These are phyloP conservation scores for Pyrgus malvae DNA, from an alignment of 2,888 invertebrate genomes.

Conservation along the genomic window DNA sequence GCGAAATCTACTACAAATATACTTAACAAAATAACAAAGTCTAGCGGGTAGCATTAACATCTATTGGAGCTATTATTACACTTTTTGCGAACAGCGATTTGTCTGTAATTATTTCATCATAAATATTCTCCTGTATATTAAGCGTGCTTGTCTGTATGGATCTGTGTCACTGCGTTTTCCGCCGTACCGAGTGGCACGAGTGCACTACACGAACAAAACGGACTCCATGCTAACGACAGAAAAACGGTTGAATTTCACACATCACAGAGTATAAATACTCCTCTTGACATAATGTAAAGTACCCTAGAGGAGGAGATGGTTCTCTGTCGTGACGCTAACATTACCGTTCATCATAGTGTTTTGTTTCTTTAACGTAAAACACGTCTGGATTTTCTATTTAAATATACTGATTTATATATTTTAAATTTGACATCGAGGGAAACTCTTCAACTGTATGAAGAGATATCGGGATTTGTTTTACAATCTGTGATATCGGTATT, in stretches of 20 bases:
- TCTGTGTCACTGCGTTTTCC: conserved; percentile 26
- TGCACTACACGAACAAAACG: conserved; percentile 13
- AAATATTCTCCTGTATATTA: conserved; percentile 17
- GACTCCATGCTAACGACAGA: conserved; percentile 9
- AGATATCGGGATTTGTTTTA: too few relatives aligned
- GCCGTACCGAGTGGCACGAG: conserved; percentile 7
- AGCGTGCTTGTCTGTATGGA: conserved; percentile 17
- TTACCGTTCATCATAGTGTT: not conserved
- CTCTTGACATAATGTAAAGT: conserved; percentile 1
- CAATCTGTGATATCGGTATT: too few relatives aligned
- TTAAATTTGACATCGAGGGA: too few relatives aligned
- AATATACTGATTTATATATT: too few relatives aligned
- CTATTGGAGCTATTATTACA: conserved; percentile 1
- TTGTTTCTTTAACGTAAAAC: too few relatives aligned
- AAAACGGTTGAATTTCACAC: conserved; percentile 18
- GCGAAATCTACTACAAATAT: too few relatives aligned
- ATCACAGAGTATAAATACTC: conserved; percentile 12
- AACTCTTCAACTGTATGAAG: too few relatives aligned
- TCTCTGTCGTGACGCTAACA: not conserved
- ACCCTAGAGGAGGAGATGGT: not conserved
- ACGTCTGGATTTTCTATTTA: too few relatives aligned
- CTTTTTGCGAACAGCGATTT: conserved; percentile 12
- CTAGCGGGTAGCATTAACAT: conserved; percentile 1
- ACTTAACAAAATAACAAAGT: not conserved
- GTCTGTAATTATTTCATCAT: conserved; percentile 20